phyloP scores from a whole-genome alignment of 2,113 vertebrate genomes.

The Ursus arctos region DNA sequence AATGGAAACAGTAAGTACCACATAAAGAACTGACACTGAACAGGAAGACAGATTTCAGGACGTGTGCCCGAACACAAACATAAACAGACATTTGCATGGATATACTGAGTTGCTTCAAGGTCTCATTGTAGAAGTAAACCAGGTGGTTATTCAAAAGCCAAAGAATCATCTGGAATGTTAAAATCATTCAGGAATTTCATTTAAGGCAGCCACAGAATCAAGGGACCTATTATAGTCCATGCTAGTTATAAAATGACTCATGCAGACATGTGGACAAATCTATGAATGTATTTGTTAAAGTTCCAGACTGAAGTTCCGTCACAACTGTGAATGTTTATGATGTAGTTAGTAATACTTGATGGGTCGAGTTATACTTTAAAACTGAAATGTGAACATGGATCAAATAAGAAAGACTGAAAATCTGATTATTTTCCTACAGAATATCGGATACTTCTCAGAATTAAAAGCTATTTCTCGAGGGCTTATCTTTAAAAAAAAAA shows the following conservation, averaged over 20 bases:
- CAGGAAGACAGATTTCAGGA: not conserved
- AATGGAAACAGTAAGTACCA: not conserved
- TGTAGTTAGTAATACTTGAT: not conserved
- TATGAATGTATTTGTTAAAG: not conserved
- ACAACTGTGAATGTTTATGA: not conserved
- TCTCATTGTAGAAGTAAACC: constrained; percentile 30
- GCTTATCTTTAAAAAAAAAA: not conserved
- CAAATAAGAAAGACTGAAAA: not conserved
- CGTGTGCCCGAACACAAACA: not conserved
- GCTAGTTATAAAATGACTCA: not conserved
- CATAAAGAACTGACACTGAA: not conserved
- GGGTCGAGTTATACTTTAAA: not conserved
- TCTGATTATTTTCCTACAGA: not conserved
- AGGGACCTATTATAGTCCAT: not conserved
- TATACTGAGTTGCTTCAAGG: not conserved
- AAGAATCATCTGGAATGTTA: not conserved
- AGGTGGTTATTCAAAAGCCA: not conserved
- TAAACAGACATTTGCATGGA: not conserved
- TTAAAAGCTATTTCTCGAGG: not conserved
- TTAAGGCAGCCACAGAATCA: not conserved
- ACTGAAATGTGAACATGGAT: not conserved
- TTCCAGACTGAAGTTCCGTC: constrained; percentile 10
- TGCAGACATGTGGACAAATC: not conserved
- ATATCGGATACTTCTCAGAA: not conserved
- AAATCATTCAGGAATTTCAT: constrained; percentile 21